Conservation (phyloP, 2,888 invertebrate species). For the Elgonia sp. region DNA sequence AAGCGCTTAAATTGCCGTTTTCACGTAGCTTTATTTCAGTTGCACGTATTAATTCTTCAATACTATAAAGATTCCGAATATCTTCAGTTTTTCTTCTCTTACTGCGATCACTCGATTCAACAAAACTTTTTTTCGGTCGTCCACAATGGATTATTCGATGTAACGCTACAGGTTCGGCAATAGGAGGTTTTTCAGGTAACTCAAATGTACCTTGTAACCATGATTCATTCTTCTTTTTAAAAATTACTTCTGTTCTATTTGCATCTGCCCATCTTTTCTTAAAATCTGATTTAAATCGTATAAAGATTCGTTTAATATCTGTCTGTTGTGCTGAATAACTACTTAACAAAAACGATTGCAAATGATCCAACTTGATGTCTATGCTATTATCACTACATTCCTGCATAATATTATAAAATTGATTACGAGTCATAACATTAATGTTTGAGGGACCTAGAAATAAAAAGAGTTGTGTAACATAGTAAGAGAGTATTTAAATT, state of each 20-base stretch:
- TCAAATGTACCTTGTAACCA: conserved; percentile 6
- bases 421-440: too few species aligned
- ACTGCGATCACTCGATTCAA: conserved; percentile 5
- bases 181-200: not conserved
- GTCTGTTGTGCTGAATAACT: too few species aligned
- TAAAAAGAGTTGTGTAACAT: too few species aligned
- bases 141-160: not conserved
- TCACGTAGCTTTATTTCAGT: conserved; percentile 22
- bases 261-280: conserved; percentile 14
- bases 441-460: too few species aligned
- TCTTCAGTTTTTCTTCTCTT: conserved; percentile 28
- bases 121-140: conserved; percentile 17
- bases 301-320: conserved; percentile 11
- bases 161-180: not conserved
- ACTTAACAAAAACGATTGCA: too few species aligned
- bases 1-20: not conserved
- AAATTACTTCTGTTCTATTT: conserved; percentile 12
- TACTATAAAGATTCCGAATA: conserved; percentile 6
- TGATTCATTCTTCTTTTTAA: conserved; percentile 10
- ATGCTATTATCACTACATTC: too few species aligned
- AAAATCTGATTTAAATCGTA: conserved; percentile 6
- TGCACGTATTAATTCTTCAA: conserved; percentile 7
- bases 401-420: too few species aligned
- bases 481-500: too few species aligned
- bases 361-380: too few species aligned